Conservation (phyloP, 2,113 vertebrate genomes). For the Ptychochromis oligacanthus region DNA sequence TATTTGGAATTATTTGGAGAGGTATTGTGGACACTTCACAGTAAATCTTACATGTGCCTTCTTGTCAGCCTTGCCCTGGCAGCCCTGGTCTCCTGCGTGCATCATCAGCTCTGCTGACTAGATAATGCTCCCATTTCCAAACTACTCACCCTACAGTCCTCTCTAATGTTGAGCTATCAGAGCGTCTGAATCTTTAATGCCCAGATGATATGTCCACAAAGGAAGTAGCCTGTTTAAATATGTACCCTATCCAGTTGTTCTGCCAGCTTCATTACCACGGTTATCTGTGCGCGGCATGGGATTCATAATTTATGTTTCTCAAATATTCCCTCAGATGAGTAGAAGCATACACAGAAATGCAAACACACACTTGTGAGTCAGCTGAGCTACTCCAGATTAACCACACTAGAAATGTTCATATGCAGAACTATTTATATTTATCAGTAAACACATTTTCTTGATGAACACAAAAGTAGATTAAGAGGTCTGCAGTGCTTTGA, state of each 20-base stretch:
- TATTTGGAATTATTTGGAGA: slow-evolving; percentile 5
- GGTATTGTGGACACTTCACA: neutral
- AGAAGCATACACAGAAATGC: slow-evolving; percentile 38
- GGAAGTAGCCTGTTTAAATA: slow-evolving; percentile 69
- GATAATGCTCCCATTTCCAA: slow-evolving; percentile 32
- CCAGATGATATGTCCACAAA: slow-evolving; percentile 63
- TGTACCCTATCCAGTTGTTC: slow-evolving; percentile 69
- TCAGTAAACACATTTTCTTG: slow-evolving; percentile 49
- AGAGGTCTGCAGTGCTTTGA: slow-evolving; percentile 65
- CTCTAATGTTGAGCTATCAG: slow-evolving; percentile 46
- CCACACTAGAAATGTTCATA: slow-evolving; percentile 38
- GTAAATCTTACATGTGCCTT: neutral
- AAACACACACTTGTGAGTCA: slow-evolving; percentile 18
- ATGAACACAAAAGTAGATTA: slow-evolving; percentile 64
- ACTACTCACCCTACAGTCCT: slow-evolving; percentile 14
- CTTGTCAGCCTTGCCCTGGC: neutral
- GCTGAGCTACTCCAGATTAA: slow-evolving; percentile 38
- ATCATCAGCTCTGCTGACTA: neutral
- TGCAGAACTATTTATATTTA: slow-evolving; percentile 46
- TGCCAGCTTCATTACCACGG: slow-evolving; percentile 58
- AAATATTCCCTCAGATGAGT: slow-evolving; percentile 69
- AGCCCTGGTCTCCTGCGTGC: slow-evolving; percentile 30
- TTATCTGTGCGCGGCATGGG: slow-evolving; percentile 49
- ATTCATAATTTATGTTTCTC: slow-evolving; percentile 75
- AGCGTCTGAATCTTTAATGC: slow-evolving; percentile 63